Conservation (phyloP, 2,113 vertebrate species). For the Corythaixoides concolor region DNA sequence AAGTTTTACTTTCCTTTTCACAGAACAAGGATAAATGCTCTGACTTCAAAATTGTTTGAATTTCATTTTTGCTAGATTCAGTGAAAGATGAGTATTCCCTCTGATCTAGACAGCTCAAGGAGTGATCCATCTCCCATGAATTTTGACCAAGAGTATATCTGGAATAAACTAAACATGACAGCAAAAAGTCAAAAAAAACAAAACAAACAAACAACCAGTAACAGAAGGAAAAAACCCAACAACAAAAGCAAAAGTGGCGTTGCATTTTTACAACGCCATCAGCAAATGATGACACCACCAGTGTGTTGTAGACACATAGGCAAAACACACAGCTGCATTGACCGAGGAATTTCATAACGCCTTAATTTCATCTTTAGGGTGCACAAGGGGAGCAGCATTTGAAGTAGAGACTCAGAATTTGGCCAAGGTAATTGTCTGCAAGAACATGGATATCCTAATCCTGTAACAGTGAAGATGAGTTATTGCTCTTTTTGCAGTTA, state of each 20-base stretch:
- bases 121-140: neutral
- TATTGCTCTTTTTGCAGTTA: neutral
- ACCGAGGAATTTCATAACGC: neutral
- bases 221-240: neutral
- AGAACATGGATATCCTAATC: accelerated
- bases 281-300: neutral
- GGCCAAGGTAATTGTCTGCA: neutral
- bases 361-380: neutral
- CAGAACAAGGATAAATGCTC: neutral
- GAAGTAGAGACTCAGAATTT: neutral
- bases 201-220: neutral
- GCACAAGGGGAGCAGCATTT: accelerated
- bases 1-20: neutral
- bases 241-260: neutral
- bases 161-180: neutral
- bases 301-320: neutral
- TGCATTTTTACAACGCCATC: neutral
- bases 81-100: neutral
- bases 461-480: neutral
- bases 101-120: accelerated
- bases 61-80: neutral
- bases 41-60: neutral
- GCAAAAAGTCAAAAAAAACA: neutral
- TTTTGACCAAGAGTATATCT: neutral
- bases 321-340: neutral